Conservation (phyloP, 2,888 invertebrate species). For the Drosophila macrospina region DNA sequence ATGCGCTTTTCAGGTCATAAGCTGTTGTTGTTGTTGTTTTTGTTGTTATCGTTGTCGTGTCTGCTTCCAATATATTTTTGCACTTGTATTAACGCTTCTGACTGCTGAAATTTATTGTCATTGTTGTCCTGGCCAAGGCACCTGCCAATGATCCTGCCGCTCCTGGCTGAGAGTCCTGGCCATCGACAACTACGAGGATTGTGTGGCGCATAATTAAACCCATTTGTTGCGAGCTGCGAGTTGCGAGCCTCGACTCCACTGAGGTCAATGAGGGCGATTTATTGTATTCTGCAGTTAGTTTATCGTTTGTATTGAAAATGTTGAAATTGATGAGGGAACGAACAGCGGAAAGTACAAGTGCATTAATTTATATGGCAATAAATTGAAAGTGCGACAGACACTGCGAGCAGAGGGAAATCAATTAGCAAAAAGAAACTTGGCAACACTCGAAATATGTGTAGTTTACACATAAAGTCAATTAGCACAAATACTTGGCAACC, state of each 20-base stretch:
- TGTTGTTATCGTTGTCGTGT: conserved; percentile 24
- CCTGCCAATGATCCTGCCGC: conserved; percentile 35
- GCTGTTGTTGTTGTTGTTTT: conserved; percentile 4
- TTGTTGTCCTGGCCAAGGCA: conserved; percentile 67
- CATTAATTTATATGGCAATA: conserved; percentile 42
- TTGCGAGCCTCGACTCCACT: conserved; percentile 31
- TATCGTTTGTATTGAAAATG: conserved; percentile 61
- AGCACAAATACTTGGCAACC: too few relatives aligned
- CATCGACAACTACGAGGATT: conserved; percentile 24
- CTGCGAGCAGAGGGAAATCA: conserved; percentile 3
- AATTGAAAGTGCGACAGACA: conserved; percentile 30
- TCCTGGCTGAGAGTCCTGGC: conserved; percentile 36
- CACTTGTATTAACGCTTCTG: conserved; percentile 59
- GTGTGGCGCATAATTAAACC: conserved; percentile 74
- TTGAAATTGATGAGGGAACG: conserved; percentile 13
- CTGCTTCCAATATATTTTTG: conserved; percentile 60
- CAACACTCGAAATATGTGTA: background rate
- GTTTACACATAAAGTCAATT: background rate
- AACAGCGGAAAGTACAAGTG: conserved; percentile 7
- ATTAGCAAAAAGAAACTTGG: conserved; percentile 1
- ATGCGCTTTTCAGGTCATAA: conserved; percentile 39
- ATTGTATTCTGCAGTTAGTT: conserved; percentile 71
- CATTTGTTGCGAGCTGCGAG: conserved; percentile 66
- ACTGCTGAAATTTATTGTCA: conserved; percentile 68
- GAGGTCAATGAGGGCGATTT: conserved; percentile 60